phyloP scores from a whole-genome alignment of 1,140 invertebrate genomes.

The Diuraphis noxia region DNA sequence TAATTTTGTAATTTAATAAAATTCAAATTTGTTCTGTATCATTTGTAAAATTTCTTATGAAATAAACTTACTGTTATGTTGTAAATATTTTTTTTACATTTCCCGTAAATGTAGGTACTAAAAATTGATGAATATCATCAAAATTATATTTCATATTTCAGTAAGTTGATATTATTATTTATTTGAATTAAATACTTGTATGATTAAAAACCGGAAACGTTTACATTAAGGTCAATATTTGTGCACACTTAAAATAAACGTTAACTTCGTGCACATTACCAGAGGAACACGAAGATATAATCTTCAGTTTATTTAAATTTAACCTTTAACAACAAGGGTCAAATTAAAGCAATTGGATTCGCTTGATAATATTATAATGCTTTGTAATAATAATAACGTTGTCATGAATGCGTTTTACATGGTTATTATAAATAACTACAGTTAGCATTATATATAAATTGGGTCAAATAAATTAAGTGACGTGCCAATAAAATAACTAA shows the following conservation, averaged over 20 bases:
- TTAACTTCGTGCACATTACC: neutral
- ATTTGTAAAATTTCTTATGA: neutral
- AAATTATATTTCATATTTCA: neutral
- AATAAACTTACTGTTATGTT: neutral
- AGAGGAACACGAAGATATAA: neutral
- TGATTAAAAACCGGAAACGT: neutral
- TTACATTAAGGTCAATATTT: neutral
- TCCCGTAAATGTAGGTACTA: neutral
- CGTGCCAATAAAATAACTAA: neutral
- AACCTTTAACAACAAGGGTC: neutral
- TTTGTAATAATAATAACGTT: neutral
- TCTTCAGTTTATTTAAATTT: constrained; percentile 1
- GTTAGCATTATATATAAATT: neutral
- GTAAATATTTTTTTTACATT: neutral
- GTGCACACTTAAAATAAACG: neutral
- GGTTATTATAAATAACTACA: neutral
- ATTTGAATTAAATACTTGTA: neutral
- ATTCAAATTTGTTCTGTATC: neutral
- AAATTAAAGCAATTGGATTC: neutral
- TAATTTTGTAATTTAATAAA: neutral
- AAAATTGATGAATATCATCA: neutral
- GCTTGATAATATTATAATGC: neutral
- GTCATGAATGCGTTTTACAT: neutral
- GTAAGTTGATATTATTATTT: neutral
- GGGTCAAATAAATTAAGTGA: neutral